phyloP scores from a whole-genome alignment of 2,797 vertebrate genomes.

The Cuculus canorus region DNA sequence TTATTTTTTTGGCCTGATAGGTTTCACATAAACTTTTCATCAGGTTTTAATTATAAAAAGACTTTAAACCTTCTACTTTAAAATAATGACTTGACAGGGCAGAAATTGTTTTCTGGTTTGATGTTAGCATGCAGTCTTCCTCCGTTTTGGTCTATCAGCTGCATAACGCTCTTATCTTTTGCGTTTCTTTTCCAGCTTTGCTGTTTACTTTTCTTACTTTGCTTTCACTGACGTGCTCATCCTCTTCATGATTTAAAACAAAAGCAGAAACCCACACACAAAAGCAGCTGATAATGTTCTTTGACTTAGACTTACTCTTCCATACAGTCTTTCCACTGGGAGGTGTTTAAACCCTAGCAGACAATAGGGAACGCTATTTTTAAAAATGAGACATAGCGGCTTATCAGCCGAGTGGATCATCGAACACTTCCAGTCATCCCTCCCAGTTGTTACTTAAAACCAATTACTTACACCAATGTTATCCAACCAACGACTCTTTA shows the following conservation, averaged over 20 bases:
- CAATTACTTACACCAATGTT: background rate
- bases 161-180: rapidly evolving
- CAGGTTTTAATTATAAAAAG: background rate
- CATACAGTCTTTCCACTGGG: background rate
- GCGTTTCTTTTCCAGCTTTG: background rate
- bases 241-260: background rate
- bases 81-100: background rate
- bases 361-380: background rate
- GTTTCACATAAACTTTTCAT: background rate
- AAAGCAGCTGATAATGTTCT: background rate
- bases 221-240: background rate
- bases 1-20: background rate
- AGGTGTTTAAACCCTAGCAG: background rate
- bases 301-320: background rate
- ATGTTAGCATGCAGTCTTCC: background rate
- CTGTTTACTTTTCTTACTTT: background rate
- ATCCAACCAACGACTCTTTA: background rate
- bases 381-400: background rate
- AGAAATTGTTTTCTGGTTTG: background rate
- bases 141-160: background rate
- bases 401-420: background rate
- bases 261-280: background rate
- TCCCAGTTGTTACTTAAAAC: background rate
- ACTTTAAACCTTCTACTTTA: background rate
- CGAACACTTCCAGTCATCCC: background rate